Base-by-base conservation (phyloP, 1,140 invertebrate genomes). In the Zaprionus ghesquierei region DNA sequence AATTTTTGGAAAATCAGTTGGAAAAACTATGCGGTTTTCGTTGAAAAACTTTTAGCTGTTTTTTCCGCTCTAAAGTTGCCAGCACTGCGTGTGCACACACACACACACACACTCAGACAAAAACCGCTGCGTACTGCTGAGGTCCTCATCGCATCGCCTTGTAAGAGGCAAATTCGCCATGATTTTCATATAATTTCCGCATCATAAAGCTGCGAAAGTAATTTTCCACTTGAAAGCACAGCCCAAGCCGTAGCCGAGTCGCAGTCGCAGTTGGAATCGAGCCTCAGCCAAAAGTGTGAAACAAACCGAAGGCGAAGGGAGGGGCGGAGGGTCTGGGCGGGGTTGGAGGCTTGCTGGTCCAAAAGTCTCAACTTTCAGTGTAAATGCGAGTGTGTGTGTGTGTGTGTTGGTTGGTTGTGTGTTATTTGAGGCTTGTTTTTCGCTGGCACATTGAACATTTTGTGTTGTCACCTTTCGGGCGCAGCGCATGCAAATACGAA, bases 181-280 rank as follows among this genome's bases (percentile, higher is more conserved):
- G 82, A 87, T 91, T 91, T 91, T 91, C 89, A 91, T 91, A 91
- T 91, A 91, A 91, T 91, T 91, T 91, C 90, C 90, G 90, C 90
- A 91, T 91, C 90, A 91, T 91, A 91, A 91, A 91, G 82, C 90
- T 91, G 89, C 80, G 82, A 91, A 91, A 91, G 90, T 91, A 91
- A 91, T 91, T 91, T 91, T 91, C 90, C 86, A 91, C 90, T 91
- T 85, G 90, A 91, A 91, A 87, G 82, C 82, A 89, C 82, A 85
- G 59, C 74, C 77, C 75, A 69, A 85, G 44, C 31, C 23, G n/a
- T 27, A 41, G 15, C 25, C 44, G 20, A 27, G 18, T 46, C 54
- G 33, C 41, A 66, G 29, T 35, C 41, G 31, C 18, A 50, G n/a
- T 5, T 2, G 33, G 15, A 58, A 41, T 27, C 27, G 33, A 59